Evolutionary conservation across 2,888 invertebrate genomes (phyloP).

Genomic region (Rhagonycha fulva): DNA sequence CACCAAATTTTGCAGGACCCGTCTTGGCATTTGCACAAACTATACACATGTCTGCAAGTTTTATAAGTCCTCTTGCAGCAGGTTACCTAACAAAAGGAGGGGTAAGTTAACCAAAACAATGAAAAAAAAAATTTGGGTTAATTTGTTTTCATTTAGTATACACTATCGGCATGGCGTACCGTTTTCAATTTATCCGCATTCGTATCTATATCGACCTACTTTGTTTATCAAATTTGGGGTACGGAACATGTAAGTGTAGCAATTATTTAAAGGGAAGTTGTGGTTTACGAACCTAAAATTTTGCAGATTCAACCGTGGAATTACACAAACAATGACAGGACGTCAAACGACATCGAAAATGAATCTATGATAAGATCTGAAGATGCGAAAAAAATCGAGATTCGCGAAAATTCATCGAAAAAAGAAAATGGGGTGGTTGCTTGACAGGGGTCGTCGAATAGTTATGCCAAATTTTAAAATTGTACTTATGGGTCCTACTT

Average conservation of each 20-base stretch:
- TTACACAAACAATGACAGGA: slow-evolving; percentile 48
- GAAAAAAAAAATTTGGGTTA: neutral
- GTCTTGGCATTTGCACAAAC: slow-evolving; percentile 76
- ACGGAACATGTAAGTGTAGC: slow-evolving; percentile 61
- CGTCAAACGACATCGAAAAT: slow-evolving; percentile 39
- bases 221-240: slow-evolving; percentile 68
- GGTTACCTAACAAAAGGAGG: slow-evolving; percentile 64
- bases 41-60: slow-evolving; percentile 77
- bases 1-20: slow-evolving; percentile 77
- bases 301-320: slow-evolving; percentile 59
- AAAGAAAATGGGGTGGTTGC: neutral
- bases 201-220: slow-evolving; percentile 65
- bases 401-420: neutral
- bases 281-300: neutral
- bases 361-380: slow-evolving; percentile 39
- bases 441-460: neutral
- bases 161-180: slow-evolving; percentile 63
- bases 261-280: neutral
- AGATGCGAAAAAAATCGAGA: neutral
- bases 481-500: neutral
- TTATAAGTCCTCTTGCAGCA: slow-evolving; percentile 68
- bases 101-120: slow-evolving; percentile 52
- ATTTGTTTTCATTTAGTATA: slow-evolving; percentile 40
- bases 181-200: slow-evolving; percentile 68
- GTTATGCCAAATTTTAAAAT: neutral